Base-by-base conservation (phyloP, 2,888 invertebrate genomes). In the Spisula subtruncata region DNA sequence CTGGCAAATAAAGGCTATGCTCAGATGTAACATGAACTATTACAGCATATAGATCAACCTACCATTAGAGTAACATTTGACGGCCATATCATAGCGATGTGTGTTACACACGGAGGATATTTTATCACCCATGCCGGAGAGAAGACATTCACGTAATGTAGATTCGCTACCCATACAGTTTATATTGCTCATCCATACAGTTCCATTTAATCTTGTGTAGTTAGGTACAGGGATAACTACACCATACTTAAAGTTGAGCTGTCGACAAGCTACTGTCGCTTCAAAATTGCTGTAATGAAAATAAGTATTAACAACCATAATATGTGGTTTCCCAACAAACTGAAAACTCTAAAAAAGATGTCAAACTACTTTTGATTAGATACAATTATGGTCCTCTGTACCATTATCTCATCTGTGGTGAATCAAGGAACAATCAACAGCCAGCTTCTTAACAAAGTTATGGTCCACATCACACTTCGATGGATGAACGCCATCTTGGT, bases 81-180 rank as follows among this genome's bases (percentile, higher is more conserved):
- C 92, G 1, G 92, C 94, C 86, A 93, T 85, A 60, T 94, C 94
- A 54, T 92, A 91, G 10, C 86, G 75, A 48, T 94, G 94, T 12
- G 86, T 32, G 16, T 82, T 20, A 88, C 95, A 95, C 1, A 71
- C 41, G 1, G 84, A 29, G 0, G 83, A 82, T 25, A 91, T 87
- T 4, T 35, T 48, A 14, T 90, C 91, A 0, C 93, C 94, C n/a
- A 95, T 85, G 0, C 94, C 94, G 4, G 90, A 88, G 48, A 94
- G 80, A 60, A 86, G 86, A 89, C 95, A 95, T n/a, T 94, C 93
- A 10, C 87, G 84, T 1, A 95, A 83, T 41, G 56, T 87, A 2
- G 90, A 86, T 87, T 95, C 95, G 48, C 93, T 89, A 1, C 94
- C 96, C 4, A 88, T 82, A 88, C 98, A 98, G 89, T 97, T 86